These are phyloP conservation scores for Hypomesus transpacificus DNA, from an alignment of 2,113 vertebrate genomes.

Conservation along the genomic window DNA sequence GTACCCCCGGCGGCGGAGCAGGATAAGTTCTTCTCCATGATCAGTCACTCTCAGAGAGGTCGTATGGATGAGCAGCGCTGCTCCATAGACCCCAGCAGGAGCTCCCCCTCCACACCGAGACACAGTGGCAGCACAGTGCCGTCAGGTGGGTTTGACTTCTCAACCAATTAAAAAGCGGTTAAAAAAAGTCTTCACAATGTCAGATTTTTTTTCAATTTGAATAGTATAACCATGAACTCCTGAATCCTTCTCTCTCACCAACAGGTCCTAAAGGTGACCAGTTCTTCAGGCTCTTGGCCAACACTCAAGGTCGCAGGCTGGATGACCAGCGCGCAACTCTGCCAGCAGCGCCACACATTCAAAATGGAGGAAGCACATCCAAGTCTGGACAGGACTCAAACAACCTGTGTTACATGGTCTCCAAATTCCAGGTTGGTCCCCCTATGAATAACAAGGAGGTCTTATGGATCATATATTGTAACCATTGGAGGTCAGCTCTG, in stretches of 20 bases:
- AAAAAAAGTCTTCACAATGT: not conserved
- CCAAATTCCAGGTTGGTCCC: conserved; percentile 52
- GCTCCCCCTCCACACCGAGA: conserved; percentile 35
- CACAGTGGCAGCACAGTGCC: conserved; percentile 1
- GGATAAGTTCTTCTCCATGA: conserved; percentile 74
- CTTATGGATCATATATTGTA: not conserved
- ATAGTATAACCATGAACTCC: too few relatives aligned
- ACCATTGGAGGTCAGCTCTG: not conserved
- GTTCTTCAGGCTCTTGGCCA: conserved; percentile 75
- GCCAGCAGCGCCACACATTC: conserved; percentile 38
- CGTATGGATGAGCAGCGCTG: conserved; percentile 83
- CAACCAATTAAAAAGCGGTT: too few relatives aligned
- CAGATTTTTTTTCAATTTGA: not conserved
- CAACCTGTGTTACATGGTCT: conserved; percentile 62
- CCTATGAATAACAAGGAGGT: too few relatives aligned
- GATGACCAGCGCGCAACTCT: conserved; percentile 77
- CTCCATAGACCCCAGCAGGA: conserved; percentile 52
- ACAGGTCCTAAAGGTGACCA: conserved; percentile 70
- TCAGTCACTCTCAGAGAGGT: conserved; percentile 70
- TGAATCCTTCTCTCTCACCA: not conserved
- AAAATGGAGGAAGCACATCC: conserved; percentile 42
- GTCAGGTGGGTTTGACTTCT: not conserved
- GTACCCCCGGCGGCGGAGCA: conserved; percentile 53
- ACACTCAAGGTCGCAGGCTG: conserved; percentile 75
- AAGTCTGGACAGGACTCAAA: conserved; percentile 36